Percentiles rank a stretch among this genome's conserved stretches.
phyloP scores from a whole-genome alignment of 2,888 invertebrate genomes.

The Dexiosoma caninum region DNA sequence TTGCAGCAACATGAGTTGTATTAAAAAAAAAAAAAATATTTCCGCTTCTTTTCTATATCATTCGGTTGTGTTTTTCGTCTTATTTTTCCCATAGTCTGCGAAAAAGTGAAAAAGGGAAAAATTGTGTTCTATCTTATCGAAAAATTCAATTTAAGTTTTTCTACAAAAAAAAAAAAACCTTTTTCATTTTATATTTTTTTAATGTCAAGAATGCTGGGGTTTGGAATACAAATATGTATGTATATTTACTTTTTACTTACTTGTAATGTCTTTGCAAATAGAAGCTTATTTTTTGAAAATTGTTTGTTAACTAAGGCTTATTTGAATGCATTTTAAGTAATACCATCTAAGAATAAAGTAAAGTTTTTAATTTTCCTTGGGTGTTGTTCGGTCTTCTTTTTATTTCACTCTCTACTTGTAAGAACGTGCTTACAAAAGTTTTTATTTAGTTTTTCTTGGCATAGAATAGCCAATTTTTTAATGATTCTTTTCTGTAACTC shows the following conservation, averaged over 20 bases:
- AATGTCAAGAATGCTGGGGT: background rate
- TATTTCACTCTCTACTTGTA: slow-evolving; percentile 10
- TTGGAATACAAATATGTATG: no score
- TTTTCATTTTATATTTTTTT: slow-evolving; percentile 1
- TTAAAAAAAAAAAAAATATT: slow-evolving; percentile 40
- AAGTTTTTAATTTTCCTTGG: slow-evolving; percentile 53
- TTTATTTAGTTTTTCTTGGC: slow-evolving; percentile 27
- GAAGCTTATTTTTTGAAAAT: slow-evolving; percentile 48
- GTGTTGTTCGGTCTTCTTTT: slow-evolving; percentile 1
- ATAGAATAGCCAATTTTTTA: background rate
- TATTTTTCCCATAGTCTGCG: slow-evolving; percentile 9
- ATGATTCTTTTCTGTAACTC: background rate
- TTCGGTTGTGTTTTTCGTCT: background rate
- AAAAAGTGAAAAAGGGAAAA: background rate
- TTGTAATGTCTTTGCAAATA: slow-evolving; percentile 47
- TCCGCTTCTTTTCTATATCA: background rate
- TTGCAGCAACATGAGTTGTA: slow-evolving; percentile 35
- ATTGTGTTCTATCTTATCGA: slow-evolving; percentile 2
- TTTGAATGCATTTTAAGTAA: slow-evolving; percentile 56
- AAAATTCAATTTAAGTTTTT: slow-evolving; percentile 54
- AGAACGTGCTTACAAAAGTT: slow-evolving; percentile 54
- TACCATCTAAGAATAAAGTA: slow-evolving; percentile 29
- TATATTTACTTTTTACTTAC: slow-evolving; percentile 12
- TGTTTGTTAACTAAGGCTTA: slow-evolving; percentile 57
- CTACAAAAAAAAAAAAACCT: background rate